Percentiles rank a stretch among this genome's conserved stretches.
Conservation (phyloP, 2,888 invertebrate species). For the Hyalella azteca region DNA sequence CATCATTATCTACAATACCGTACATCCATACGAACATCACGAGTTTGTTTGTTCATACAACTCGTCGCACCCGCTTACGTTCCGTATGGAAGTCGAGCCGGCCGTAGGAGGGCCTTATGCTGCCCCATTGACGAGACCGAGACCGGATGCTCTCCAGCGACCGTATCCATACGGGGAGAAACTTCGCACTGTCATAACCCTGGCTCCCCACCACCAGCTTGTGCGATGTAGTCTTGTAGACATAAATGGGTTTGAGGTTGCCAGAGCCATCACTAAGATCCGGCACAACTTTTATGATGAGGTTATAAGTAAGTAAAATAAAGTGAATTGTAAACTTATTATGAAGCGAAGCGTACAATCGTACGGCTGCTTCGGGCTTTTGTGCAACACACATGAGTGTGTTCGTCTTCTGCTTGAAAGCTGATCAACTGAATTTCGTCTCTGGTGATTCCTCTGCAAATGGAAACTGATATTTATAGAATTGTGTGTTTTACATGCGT, state of each 20-base stretch:
- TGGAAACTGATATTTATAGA: no score
- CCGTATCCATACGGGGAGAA: constrained; percentile 10
- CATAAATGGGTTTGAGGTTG: not conserved
- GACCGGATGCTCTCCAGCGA: not conserved
- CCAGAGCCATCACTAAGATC: not conserved
- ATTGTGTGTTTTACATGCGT: no score
- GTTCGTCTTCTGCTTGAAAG: no score
- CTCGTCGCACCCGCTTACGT: not conserved
- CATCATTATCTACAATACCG: not conserved
- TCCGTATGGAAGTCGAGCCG: not conserved
- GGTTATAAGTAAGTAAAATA: not conserved
- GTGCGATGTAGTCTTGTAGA: not conserved
- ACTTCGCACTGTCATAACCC: not conserved
- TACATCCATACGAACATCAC: not conserved
- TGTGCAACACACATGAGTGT: no score
- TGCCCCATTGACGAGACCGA: not conserved
- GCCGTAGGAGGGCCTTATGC: not conserved
- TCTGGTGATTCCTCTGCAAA: no score
- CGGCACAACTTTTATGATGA: not conserved
- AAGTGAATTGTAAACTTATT: no score
- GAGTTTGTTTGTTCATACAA: constrained; percentile 1
- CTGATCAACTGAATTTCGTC: no score
- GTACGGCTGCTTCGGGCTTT: no score
- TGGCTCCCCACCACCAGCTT: not conserved
- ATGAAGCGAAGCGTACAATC: no score